Conservation (phyloP, 2,113 vertebrate genomes). For the Prinia subflava region DNA sequence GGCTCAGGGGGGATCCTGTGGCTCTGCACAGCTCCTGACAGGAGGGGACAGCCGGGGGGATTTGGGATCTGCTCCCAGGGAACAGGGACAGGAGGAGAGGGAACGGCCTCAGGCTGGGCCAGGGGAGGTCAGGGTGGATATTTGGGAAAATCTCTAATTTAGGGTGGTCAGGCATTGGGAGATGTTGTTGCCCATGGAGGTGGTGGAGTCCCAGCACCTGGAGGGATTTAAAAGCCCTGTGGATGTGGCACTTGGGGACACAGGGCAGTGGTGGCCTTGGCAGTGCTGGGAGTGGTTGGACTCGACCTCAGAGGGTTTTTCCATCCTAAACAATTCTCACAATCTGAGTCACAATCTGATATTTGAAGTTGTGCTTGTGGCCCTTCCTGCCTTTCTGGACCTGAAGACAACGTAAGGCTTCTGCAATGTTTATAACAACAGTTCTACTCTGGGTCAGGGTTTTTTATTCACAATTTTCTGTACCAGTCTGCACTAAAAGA, state of each 20-base stretch:
- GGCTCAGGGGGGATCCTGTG: too few relatives aligned
- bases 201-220: not conserved
- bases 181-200: not conserved
- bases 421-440: not conserved
- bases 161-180: too few relatives aligned
- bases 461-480: not conserved
- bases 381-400: not conserved
- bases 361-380: accelerated
- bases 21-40: too few relatives aligned
- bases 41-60: not conserved
- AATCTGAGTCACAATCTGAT: accelerated
- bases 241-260: not conserved
- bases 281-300: too few relatives aligned
- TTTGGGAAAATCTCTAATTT: not conserved
- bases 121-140: accelerated
- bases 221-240: not conserved
- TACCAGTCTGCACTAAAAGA: not conserved
- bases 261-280: too few relatives aligned
- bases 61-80: not conserved
- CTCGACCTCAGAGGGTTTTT: not conserved
- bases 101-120: not conserved
- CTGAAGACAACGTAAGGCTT: accelerated
- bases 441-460: not conserved
- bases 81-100: too few relatives aligned
- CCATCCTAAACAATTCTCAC: not conserved